These are phyloP conservation scores for Meliscaeva auricollis DNA, from an alignment of 2,888 invertebrate species.

Conservation along the genomic window DNA sequence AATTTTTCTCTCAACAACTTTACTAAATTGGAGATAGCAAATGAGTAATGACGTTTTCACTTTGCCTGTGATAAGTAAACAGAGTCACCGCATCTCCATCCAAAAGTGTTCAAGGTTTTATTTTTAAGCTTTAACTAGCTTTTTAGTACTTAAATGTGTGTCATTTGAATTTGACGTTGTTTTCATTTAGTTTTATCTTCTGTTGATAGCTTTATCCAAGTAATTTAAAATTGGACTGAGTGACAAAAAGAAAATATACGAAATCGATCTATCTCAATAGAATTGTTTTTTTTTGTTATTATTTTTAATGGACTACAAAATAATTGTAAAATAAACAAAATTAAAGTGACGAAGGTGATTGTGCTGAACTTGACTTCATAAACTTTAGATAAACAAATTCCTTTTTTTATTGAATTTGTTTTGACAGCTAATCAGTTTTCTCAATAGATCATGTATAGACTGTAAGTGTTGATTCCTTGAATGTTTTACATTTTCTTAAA, in stretches of 20 bases:
- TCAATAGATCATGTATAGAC: too few species aligned
- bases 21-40: background rate
- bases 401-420: too few species aligned
- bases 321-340: too few species aligned
- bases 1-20: background rate
- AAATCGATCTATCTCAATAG: background rate
- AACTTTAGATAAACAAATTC: too few species aligned
- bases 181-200: background rate
- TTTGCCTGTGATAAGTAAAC: background rate
- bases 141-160: background rate
- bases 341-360: too few species aligned
- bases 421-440: too few species aligned
- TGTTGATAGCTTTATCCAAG: background rate
- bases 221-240: background rate
- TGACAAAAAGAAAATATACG: background rate
- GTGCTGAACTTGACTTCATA: too few species aligned
- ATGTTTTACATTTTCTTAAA: background rate
- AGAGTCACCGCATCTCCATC: background rate
- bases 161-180: background rate
- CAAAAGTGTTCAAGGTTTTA: background rate
- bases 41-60: background rate
- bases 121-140: conserved; percentile 1
- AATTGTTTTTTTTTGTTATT: too few species aligned
- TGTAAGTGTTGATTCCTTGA: background rate
- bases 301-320: too few species aligned